Evolutionary conservation across 1,140 invertebrate genomes (phyloP), one percentile per base, ranked within the genome.

Genomic region (Monochamus saltuarius): DNA sequence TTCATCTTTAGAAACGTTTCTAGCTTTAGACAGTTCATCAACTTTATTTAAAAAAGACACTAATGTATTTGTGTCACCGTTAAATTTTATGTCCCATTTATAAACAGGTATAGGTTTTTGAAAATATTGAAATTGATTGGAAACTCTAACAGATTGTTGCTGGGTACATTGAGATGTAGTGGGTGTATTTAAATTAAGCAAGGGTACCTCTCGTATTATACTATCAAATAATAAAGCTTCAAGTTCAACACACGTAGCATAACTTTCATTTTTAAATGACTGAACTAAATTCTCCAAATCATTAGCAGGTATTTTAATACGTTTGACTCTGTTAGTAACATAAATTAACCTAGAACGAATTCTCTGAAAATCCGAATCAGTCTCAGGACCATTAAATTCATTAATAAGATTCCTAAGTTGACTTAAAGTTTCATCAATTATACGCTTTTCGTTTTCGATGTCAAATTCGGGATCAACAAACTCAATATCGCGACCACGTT

Each of bases 381-480:
- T 35, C 34, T 52, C 50, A 14, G 50, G 50, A 35, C 50, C 50
- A 8, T n/a, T 16, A 52, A 52, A 52, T 35, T 52, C 50, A 52
- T 35, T 16, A 52, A 52, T 52, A 16, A 35, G 50, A 13, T 19
- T 11, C 34, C n/a, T 52, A 16, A 52, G 10, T 8, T n/a, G n/a
- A 10, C 8, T 11, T n/a, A 38, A 36, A 36, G 50, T 52, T 34
- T 52, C 29, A 17, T 35, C 34, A 35, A 52, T 52, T 14, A 35
- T 14, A n/a, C 10, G 1, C 16, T 22, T 35, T 52, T 52, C 50
- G 9, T 10, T 52, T 36, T 36, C 50, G 13, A 36, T n/a, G 11
- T 52, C 11, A 35, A 34, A 52, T 36, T 35, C n/a, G 7, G 6
- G 19, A n/a, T 52, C 50, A 9, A 4, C n/a, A 11, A 35, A 52